Evolutionary conservation across 1,140 invertebrate species (phyloP), one percentile per base, ranked within the genome.

Genomic region (Dolichoris vasculosae): DNA sequence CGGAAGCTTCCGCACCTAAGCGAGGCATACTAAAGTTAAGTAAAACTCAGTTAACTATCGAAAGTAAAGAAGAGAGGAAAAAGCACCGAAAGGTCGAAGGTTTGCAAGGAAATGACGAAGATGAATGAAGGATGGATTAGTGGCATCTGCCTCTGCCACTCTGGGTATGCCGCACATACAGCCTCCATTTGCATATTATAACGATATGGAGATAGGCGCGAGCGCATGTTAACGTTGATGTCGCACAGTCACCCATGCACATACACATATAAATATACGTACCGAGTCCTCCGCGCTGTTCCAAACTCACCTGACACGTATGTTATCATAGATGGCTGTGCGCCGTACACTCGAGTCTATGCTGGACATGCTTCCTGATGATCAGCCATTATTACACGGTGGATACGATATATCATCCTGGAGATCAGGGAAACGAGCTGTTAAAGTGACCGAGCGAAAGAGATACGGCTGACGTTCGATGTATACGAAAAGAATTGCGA

Each of bases 121-220:
- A 23, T 8, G 26, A 43, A 55, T 46, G 77, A 46, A 6, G 26
- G 59, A 55, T 46, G 77, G 59, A 75, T 59, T 55, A 43, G 75
- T 80, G 63, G 81, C 75, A 83, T 86, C 85, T 83, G 81, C 30
- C 40, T 59, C 1, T 75, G 69, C 55, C 55, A 73, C 26, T 23
- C 73, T 15, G 32, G 69, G 43, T 38, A 17, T 78, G 20, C 48
- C 17, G 30, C 43, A 13, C 51, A n/a, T 43, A 55, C 15, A 35
- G 51, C 46, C 30, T 32, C 40, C 32, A 86, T 86, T 86, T 86
- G 85, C 85, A 86, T 86, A 86, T 86, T 83, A 82, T 83, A 86
- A 86, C 85, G 81, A 86, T 83, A 86, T 79, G 75, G 73, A 83
- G 81, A 83, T 81, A 75, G 81, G 38, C 59, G 67, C n/a, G 55